phyloP scores from a whole-genome alignment of 2,888 invertebrate genomes.

The Crepidodera aurea region DNA sequence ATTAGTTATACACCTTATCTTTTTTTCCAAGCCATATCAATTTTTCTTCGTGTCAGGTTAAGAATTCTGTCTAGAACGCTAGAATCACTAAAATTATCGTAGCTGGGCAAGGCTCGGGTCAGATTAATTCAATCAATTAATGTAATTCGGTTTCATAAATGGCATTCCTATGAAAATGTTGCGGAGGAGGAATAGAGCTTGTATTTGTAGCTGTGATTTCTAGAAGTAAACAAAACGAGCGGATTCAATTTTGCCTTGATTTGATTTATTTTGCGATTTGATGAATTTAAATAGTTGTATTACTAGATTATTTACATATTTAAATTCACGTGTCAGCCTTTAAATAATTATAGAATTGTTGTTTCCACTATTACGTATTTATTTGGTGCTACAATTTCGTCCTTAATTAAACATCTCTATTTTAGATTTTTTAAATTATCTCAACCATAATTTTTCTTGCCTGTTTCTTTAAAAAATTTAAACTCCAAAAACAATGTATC shows the following conservation, averaged over 20 bases:
- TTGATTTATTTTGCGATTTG: not conserved
- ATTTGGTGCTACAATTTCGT: too few relatives aligned
- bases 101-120: slow-evolving; percentile 8
- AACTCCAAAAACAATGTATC: too few relatives aligned
- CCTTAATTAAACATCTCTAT: too few relatives aligned
- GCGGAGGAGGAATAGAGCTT: slow-evolving; percentile 14
- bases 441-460: too few relatives aligned
- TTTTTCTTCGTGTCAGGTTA: not conserved
- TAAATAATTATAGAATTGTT: not conserved
- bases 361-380: too few relatives aligned
- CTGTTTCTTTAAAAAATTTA: too few relatives aligned
- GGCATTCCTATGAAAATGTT: slow-evolving; percentile 20
- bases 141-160: slow-evolving; percentile 8
- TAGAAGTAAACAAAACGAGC: not conserved
- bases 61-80: not conserved
- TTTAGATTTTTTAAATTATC: too few relatives aligned
- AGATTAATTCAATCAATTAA: slow-evolving; percentile 17
- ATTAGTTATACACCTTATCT: not conserved
- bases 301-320: slow-evolving; percentile 5
- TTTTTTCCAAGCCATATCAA: not conserved
- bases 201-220: not conserved
- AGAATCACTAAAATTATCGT: slow-evolving; percentile 6
- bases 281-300: not conserved
- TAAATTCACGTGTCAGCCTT: not conserved
- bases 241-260: not conserved